These are phyloP conservation scores for Eristalinus aeneus DNA, from an alignment of 2,888 invertebrate genomes.

Conservation along the genomic window DNA sequence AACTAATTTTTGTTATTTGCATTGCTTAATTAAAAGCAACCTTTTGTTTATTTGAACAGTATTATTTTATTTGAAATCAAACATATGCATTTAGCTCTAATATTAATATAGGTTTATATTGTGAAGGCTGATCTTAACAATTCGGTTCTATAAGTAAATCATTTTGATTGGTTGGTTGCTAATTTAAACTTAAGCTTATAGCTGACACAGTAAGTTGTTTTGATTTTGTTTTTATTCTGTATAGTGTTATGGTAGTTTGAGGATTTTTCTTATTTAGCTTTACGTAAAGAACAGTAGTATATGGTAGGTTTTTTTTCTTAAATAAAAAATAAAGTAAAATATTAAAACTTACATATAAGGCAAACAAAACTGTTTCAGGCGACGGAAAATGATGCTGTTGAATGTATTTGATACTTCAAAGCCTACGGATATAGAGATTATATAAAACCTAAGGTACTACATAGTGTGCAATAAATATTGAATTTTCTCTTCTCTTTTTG, in stretches of 20 bases:
- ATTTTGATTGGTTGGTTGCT: slow-evolving; percentile 33
- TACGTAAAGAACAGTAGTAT: slow-evolving; percentile 8
- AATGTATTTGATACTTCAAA: slow-evolving; percentile 19
- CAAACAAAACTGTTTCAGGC: slow-evolving; percentile 11
- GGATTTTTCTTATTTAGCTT: neutral
- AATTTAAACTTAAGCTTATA: slow-evolving; percentile 13
- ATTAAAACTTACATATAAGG: neutral
- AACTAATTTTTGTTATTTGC: neutral
- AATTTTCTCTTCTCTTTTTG: neutral
- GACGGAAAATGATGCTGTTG: neutral
- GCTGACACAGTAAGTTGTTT: slow-evolving; percentile 4
- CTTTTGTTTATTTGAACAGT: slow-evolving; percentile 20
- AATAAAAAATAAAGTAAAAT: neutral
- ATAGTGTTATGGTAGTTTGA: neutral
- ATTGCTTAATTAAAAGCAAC: neutral
- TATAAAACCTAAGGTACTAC: slow-evolving; percentile 18
- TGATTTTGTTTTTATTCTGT: neutral
- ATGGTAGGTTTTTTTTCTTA: neutral
- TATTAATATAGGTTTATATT: slow-evolving; percentile 39
- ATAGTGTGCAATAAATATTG: slow-evolving; percentile 30
- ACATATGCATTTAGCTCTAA: slow-evolving; percentile 38
- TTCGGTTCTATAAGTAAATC: slow-evolving; percentile 14
- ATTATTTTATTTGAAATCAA: slow-evolving; percentile 49
- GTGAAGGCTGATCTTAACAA: slow-evolving; percentile 36
- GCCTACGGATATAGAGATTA: neutral